A percentile compares a stretch with the other conserved stretches of the same genome.
Conservation (phyloP, 2,888 invertebrate species). For the Deilephila porcellus region DNA sequence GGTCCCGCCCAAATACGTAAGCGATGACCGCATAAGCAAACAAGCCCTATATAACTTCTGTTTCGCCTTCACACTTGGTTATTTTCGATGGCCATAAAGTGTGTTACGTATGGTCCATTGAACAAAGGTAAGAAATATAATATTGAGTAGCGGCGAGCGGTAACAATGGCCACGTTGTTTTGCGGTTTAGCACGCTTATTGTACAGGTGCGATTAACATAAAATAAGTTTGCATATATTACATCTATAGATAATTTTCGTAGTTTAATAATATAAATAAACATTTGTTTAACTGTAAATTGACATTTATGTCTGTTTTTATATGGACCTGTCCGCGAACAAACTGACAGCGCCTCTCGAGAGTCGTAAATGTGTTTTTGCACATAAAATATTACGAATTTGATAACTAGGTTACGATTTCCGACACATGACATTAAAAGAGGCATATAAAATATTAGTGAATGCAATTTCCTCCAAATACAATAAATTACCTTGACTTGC, state of each 20-base stretch:
- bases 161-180: constrained; percentile 48
- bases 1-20: constrained; percentile 62
- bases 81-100: constrained; percentile 45
- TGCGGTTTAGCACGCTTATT: constrained; percentile 42
- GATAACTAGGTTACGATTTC: constrained; percentile 24
- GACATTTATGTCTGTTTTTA: constrained; percentile 11
- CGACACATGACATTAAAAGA: constrained; percentile 14
- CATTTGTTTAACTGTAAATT: neutral
- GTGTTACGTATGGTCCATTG: constrained; percentile 49
- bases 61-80: constrained; percentile 66
- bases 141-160: constrained; percentile 44
- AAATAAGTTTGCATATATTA: constrained; percentile 32
- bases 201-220: constrained; percentile 36
- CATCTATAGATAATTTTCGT: neutral
- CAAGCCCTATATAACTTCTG: constrained; percentile 45
- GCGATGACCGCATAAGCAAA: constrained; percentile 72
- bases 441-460: constrained; percentile 27
- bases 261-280: constrained; percentile 5
- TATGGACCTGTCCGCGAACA: neutral
- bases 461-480: constrained; percentile 34
- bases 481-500: constrained; percentile 41
- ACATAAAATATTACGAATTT: constrained; percentile 20
- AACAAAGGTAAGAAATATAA: constrained; percentile 41
- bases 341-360: neutral
- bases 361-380: constrained; percentile 25